Conservation (phyloP, 2,888 invertebrate species). For the Diogma glabrata region DNA sequence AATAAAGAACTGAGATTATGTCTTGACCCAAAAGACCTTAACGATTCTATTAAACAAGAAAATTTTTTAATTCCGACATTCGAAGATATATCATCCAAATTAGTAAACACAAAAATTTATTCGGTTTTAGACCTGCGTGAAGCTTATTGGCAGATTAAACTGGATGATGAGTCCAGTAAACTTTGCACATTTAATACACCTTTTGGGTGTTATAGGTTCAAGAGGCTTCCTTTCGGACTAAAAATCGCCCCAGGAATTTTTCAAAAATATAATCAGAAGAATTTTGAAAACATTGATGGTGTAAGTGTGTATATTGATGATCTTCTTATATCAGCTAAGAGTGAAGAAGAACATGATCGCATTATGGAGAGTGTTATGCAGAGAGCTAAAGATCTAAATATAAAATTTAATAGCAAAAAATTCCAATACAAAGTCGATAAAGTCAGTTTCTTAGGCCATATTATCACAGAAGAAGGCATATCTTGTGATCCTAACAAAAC, state of each 20-base stretch:
- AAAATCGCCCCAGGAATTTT: slow-evolving; percentile 21
- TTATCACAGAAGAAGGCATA: slow-evolving; percentile 15
- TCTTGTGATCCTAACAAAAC: slow-evolving; percentile 6
- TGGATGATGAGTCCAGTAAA: slow-evolving; percentile 26
- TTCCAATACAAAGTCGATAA: slow-evolving; percentile 21
- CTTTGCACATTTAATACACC: slow-evolving; percentile 21
- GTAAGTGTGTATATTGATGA: slow-evolving; percentile 27
- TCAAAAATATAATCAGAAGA: slow-evolving; percentile 17
- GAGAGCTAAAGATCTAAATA: slow-evolving; percentile 20
- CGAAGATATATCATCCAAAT: slow-evolving; percentile 18
- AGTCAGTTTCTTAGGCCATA: slow-evolving; percentile 23
- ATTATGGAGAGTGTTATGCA: slow-evolving; percentile 21
- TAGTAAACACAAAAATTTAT: slow-evolving; percentile 16
- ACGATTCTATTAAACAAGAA: slow-evolving; percentile 19
- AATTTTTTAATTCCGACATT: slow-evolving; percentile 20
- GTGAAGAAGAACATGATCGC: slow-evolving; percentile 19
- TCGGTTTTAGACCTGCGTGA: slow-evolving; percentile 19
- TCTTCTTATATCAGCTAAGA: slow-evolving; percentile 17
- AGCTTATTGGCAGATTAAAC: slow-evolving; percentile 19
- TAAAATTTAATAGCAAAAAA: slow-evolving; percentile 25
- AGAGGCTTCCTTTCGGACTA: slow-evolving; percentile 21
- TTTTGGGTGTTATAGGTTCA: slow-evolving; percentile 17
- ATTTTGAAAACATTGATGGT: slow-evolving; percentile 19
- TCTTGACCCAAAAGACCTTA: slow-evolving; percentile 22
- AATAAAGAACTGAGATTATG: slow-evolving; percentile 21